Evolutionary conservation across 64 coral and sea anemone species (phyloP).

Genomic region (Acropora tenuis): DNA sequence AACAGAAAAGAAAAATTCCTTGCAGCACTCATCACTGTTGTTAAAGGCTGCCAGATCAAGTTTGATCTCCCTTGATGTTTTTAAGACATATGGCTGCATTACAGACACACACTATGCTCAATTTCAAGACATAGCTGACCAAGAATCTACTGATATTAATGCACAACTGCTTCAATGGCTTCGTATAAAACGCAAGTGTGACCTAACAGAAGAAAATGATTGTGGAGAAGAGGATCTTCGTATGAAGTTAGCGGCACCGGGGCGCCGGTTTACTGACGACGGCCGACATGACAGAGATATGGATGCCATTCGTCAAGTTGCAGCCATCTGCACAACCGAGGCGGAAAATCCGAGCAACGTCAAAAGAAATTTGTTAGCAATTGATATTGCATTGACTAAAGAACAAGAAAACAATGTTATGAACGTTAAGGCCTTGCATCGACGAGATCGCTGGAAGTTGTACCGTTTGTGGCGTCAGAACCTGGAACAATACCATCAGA

Average conservation of each 20-base stretch:
- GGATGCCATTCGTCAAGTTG: neutral
- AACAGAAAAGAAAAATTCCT: neutral
- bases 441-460: slow-evolving; percentile 46
- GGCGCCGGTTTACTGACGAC: neutral
- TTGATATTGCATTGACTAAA: neutral
- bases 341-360: slow-evolving; percentile 9
- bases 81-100: neutral
- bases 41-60: neutral
- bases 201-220: neutral
- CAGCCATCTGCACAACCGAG: neutral
- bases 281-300: neutral
- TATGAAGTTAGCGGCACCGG: neutral
- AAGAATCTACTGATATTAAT: neutral
- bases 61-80: neutral
- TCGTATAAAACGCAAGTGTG: neutral
- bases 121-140: neutral
- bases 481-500: slow-evolving; percentile 19
- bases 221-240: neutral
- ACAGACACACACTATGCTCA: neutral
- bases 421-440: neutral
- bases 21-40: neutral
- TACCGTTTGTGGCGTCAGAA: slow-evolving; percentile 74
- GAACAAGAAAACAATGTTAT: neutral
- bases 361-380: neutral
- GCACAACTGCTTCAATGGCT: slow-evolving; percentile 68